phyloP scores from a whole-genome alignment of 2,888 invertebrate species.

The Agrotis puta region DNA sequence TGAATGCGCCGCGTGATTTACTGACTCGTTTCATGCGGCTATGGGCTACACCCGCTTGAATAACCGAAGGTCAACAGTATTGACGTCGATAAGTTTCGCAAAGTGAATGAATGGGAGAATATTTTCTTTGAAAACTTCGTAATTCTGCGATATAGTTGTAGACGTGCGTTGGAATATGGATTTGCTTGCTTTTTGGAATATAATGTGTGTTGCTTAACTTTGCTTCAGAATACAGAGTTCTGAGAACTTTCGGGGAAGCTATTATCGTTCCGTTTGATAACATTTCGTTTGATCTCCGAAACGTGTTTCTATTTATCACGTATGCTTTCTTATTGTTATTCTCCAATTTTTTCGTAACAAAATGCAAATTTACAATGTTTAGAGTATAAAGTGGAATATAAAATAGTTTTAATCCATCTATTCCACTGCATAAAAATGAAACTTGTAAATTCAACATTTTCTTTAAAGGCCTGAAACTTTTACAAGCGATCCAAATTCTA shows the following conservation, averaged over 20 bases:
- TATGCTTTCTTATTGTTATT: not conserved
- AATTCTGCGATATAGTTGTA: slow-evolving; percentile 51
- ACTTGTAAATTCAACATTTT: not conserved
- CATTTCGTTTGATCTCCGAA: slow-evolving; percentile 31
- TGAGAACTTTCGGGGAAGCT: slow-evolving; percentile 19
- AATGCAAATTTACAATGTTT: not conserved
- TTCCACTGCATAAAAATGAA: not conserved
- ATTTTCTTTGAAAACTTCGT: slow-evolving; percentile 60
- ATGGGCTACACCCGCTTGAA: slow-evolving; percentile 63
- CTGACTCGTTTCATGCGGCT: slow-evolving; percentile 59
- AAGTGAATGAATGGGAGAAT: slow-evolving; percentile 55
- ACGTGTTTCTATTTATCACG: slow-evolving; percentile 5
- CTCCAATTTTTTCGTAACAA: not conserved
- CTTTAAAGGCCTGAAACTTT: slow-evolving; percentile 1
- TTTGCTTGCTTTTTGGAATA: slow-evolving; percentile 27
- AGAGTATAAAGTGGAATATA: too few species aligned
- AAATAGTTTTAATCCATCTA: too few species aligned
- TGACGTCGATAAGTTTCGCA: slow-evolving; percentile 56
- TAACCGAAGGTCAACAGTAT: slow-evolving; percentile 62
- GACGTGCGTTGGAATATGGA: slow-evolving; percentile 58
- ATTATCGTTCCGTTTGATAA: slow-evolving; percentile 35
- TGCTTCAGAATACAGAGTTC: slow-evolving; percentile 15
- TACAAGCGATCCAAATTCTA: slow-evolving; percentile 29
- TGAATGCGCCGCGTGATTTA: slow-evolving; percentile 68
- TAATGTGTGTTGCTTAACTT: slow-evolving; percentile 34